A percentile compares a stretch with the other conserved stretches of the same genome.
Evolutionary conservation across 1,140 invertebrate species (phyloP).

Genomic region (Temnothorax curvispinosus): DNA sequence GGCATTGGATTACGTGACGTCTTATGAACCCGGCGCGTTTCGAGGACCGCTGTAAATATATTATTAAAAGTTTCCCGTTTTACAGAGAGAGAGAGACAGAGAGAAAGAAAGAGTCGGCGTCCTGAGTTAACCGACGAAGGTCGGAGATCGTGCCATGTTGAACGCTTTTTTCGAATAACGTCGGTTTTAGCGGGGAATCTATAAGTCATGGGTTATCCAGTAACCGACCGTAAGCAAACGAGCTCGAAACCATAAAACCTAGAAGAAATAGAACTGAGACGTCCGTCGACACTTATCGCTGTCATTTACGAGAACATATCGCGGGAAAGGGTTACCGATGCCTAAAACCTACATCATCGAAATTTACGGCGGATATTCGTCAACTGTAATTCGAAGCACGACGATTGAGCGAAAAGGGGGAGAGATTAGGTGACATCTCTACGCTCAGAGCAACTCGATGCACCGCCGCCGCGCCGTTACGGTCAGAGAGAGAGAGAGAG

Average conservation of each 20-base stretch:
- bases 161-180: constrained; percentile 13
- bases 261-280: constrained; percentile 25
- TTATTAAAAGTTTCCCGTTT: constrained; percentile 74
- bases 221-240: constrained; percentile 22
- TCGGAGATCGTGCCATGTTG: background rate
- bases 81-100: background rate
- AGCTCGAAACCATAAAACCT: constrained; percentile 51
- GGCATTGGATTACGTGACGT: constrained; percentile 78
- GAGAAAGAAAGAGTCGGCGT: background rate
- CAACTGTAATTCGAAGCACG: constrained; percentile 66
- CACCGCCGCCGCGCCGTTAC: constrained; percentile 45
- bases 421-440: constrained; percentile 63
- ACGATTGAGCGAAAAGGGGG: background rate
- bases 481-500: constrained; percentile 44
- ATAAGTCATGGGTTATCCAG: constrained; percentile 65
- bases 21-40: constrained; percentile 69
- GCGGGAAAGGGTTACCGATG: constrained; percentile 54
- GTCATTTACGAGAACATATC: constrained; percentile 68
- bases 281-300: constrained; percentile 63
- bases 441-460: constrained; percentile 56
- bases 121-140: constrained; percentile 23
- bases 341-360: constrained; percentile 44
- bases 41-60: constrained; percentile 69
- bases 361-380: constrained; percentile 67
- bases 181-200: background rate